These are phyloP conservation scores for Aythya baeri DNA, from an alignment of 2,113 vertebrate genomes.

Conservation along the genomic window DNA sequence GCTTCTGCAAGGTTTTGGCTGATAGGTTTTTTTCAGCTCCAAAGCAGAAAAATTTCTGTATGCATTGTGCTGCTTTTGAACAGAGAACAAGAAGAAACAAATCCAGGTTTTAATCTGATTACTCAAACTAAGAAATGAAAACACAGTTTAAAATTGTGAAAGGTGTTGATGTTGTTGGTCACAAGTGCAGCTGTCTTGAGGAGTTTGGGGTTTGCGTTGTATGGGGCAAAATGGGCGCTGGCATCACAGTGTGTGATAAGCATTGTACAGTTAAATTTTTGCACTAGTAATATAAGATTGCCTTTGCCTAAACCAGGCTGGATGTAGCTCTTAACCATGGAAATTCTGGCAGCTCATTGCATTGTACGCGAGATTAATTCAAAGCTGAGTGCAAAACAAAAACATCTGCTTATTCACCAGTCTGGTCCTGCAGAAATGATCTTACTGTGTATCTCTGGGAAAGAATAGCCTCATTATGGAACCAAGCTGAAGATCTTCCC, in stretches of 20 bases:
- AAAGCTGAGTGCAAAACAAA: constrained; percentile 35
- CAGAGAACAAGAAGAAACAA: background rate
- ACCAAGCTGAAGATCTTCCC: background rate
- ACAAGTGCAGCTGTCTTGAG: background rate
- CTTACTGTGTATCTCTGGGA: constrained; percentile 4
- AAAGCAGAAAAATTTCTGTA: background rate
- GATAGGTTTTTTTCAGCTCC: background rate
- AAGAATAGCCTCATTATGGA: background rate
- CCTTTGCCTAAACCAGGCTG: background rate
- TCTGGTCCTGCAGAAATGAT: background rate
- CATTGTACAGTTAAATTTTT: background rate
- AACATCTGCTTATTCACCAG: constrained; percentile 25
- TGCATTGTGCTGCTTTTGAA: background rate
- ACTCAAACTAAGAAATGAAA: background rate
- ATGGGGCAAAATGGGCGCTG: background rate
- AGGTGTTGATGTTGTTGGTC: background rate
- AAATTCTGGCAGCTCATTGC: background rate
- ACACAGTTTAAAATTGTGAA: background rate
- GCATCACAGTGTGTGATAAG: background rate
- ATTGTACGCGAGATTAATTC: background rate
- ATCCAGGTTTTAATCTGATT: background rate
- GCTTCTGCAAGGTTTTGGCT: background rate
- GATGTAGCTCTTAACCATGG: background rate
- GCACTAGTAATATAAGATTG: rapidly evolving
- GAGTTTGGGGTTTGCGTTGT: background rate